phyloP scores from a whole-genome alignment of 2,888 invertebrate species.

The Therioaphis trifolii region DNA sequence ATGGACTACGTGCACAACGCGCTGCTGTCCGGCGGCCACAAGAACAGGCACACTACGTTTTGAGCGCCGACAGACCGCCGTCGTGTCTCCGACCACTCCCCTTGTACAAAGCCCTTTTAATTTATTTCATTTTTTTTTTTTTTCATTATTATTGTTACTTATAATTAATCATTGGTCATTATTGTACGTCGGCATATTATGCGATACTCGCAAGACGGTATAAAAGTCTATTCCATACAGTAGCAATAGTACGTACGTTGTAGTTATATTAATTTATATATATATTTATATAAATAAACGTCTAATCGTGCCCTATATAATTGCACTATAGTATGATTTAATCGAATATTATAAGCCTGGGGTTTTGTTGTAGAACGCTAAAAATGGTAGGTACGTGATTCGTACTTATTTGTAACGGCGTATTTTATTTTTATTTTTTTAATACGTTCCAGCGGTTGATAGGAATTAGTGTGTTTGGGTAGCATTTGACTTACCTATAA shows the following conservation, averaged over 20 bases:
- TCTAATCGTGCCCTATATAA: no score
- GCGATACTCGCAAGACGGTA: no score
- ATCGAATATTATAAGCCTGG: no score
- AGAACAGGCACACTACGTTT: slow-evolving; percentile 56
- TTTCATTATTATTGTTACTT: neutral
- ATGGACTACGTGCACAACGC: slow-evolving; percentile 74
- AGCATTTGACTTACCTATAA: neutral
- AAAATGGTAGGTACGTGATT: neutral
- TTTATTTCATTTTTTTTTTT: slow-evolving; percentile 4
- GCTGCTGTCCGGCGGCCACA: neutral
- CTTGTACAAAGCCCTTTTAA: slow-evolving; percentile 23
- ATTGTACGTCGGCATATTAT: no score
- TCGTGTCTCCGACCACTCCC: no score
- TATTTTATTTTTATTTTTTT: neutral
- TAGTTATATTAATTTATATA: no score
- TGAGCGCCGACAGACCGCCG: neutral
- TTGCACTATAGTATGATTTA: no score
- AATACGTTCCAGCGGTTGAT: slow-evolving; percentile 22
- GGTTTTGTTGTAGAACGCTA: no score
- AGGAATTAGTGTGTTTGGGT: slow-evolving; percentile 1
- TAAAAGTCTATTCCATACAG: neutral
- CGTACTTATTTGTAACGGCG: neutral
- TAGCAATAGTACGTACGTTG: no score
- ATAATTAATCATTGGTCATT: no score
- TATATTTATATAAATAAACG: no score